Evolutionary conservation across 1,140 invertebrate genomes (phyloP), one percentile per base, ranked within the genome.

Genomic region (Drosophila kohkoa): DNA sequence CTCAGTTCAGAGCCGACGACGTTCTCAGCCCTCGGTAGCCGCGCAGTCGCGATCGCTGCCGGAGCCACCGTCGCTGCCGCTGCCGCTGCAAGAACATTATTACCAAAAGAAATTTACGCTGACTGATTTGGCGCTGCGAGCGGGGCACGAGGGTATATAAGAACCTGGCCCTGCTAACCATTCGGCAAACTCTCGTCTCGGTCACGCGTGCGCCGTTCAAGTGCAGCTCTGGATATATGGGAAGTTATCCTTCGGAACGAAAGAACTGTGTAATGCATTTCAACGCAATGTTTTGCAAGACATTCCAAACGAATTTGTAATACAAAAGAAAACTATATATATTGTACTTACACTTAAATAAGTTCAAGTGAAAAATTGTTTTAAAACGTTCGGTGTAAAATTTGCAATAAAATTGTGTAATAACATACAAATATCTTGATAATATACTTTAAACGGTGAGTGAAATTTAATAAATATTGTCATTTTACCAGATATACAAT

Each of bases 121-220:
- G 59, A 55, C 72, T 59, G 63, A 66, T 58, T 70, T 64, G 41
- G 28, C 45, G 48, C 62, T 57, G 60, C 38, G 16, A 82, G 79
- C 79, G 71, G 71, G 58, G 59, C 71, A 79, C 85, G 85, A 89
- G 66, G 81, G 85, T 89, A 89, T 89, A 89, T 81, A 89, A 89
- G 85, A 89, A 89, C 85, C 85, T 69, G 59, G 68, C 74, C 71
- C 67, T 62, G 65, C 55, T 43, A 70, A 64, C 74, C 86, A 81
- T 79, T 89, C 54, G 81, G 69, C 78, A 81, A 89, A 86, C 77
- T 81, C 81, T 82, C 71, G 70, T 78, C 48, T 89, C 83, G 81
- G 85, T 88, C 80, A 89, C 85, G 85, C 85, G 85, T 85, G 86
- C 86, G 81, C 86, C 66, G 49, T 70, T 70, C 45, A 69, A 80